A percentile compares a stretch with the other conserved stretches of the same genome.
phyloP scores from a whole-genome alignment of 1,140 invertebrate species.

The Drosophila punjabiensis region DNA sequence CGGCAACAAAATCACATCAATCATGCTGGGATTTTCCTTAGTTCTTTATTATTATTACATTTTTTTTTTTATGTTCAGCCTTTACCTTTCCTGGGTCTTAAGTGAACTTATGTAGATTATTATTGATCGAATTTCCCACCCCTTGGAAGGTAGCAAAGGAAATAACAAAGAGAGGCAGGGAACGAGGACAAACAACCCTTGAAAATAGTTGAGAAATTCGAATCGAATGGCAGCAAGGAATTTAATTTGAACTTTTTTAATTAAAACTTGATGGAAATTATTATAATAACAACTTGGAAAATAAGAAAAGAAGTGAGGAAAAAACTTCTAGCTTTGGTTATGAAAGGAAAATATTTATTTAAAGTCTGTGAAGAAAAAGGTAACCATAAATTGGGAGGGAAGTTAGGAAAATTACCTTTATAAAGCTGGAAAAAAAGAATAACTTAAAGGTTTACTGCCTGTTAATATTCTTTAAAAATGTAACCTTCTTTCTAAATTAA shows the following conservation, averaged over 20 bases:
- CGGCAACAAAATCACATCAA: constrained; percentile 45
- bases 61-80: not conserved
- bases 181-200: constrained; percentile 31
- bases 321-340: not conserved
- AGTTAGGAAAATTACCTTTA: not conserved
- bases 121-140: constrained; percentile 71
- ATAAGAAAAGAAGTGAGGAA: no score
- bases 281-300: not conserved
- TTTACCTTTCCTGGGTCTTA: constrained; percentile 48
- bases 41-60: constrained; percentile 11
- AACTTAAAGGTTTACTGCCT: not conserved
- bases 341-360: not conserved
- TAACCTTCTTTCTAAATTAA: not conserved
- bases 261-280: constrained; percentile 5
- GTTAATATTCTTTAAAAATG: not conserved
- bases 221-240: constrained; percentile 9
- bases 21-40: constrained; percentile 42
- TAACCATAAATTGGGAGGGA: not conserved
- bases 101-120: constrained; percentile 71
- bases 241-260: constrained; percentile 21
- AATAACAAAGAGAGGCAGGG: constrained; percentile 4
- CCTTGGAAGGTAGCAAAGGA: constrained; percentile 1
- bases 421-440: not conserved
- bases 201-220: constrained; percentile 34
- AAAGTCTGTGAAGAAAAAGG: not conserved